A percentile compares a stretch with the other conserved stretches of the same genome.
These are phyloP conservation scores for Conus ventricosus DNA, from an alignment of 1,140 invertebrate species.

Conservation along the genomic window DNA sequence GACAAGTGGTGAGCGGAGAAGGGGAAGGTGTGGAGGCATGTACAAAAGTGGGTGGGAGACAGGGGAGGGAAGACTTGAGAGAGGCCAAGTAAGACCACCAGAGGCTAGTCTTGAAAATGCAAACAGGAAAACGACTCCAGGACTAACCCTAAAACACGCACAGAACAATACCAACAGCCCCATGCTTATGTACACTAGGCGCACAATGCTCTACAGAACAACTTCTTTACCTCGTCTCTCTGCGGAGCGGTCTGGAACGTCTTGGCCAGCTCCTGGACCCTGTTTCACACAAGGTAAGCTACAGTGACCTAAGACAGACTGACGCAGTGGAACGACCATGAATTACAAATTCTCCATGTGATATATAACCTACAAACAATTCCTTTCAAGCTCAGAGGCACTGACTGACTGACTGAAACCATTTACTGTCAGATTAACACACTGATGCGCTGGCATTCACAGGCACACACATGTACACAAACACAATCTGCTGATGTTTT, in stretches of 20 bases:
- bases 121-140: no score
- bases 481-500: no score
- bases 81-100: not conserved
- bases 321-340: no score
- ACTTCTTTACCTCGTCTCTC: slow-evolving; percentile 45
- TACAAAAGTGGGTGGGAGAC: not conserved
- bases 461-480: no score
- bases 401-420: no score
- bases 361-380: no score
- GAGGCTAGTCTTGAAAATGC: no score
- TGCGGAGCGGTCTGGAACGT: slow-evolving; percentile 49
- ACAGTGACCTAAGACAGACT: not conserved
- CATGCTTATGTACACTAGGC: not conserved
- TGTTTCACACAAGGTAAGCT: slow-evolving; percentile 41
- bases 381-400: no score
- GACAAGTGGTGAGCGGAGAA: not conserved
- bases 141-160: slow-evolving; percentile 1
- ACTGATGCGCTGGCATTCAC: not conserved
- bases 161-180: not conserved
- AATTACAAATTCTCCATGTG: no score
- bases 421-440: no score
- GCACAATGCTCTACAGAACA: not conserved
- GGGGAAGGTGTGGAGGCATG: not conserved
- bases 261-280: slow-evolving; percentile 57
- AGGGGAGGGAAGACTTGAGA: not conserved